Percentiles rank a stretch among this genome's conserved stretches.
Evolutionary conservation across 2,888 invertebrate species (phyloP).

Genomic region (Eupithecia dodoneata): DNA sequence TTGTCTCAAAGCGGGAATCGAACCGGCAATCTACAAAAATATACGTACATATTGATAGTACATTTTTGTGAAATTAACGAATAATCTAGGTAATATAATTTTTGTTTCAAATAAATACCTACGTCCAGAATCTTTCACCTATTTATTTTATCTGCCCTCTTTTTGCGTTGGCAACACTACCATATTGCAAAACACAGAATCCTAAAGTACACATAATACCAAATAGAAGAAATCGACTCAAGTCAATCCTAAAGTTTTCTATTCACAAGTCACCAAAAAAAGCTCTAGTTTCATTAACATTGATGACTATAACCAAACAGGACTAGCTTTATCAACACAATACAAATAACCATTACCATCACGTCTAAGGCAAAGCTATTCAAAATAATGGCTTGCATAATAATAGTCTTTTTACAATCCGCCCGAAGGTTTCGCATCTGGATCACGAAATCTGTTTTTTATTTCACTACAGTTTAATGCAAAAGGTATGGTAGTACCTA

Average conservation of each 20-base stretch:
- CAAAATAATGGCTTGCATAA: slow-evolving; percentile 33
- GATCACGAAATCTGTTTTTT: slow-evolving; percentile 39
- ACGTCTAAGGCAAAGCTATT: slow-evolving; percentile 23
- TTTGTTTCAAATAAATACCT: too few relatives aligned
- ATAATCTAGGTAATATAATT: too few relatives aligned
- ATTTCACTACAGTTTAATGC: slow-evolving; percentile 17
- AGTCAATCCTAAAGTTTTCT: not conserved
- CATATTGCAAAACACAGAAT: too few relatives aligned
- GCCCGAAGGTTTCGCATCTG: slow-evolving; percentile 27
- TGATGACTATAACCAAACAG: not conserved
- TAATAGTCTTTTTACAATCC: slow-evolving; percentile 30
- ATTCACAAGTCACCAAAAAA: not conserved
- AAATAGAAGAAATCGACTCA: too few relatives aligned
- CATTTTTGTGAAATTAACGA: too few relatives aligned
- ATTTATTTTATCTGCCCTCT: too few relatives aligned
- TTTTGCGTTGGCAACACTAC: too few relatives aligned
- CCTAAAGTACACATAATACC: too few relatives aligned
- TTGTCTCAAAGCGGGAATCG: too few relatives aligned
- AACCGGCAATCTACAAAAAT: too few relatives aligned
- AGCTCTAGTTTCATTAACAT: not conserved
- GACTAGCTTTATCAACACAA: not conserved
- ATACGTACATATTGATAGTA: too few relatives aligned
- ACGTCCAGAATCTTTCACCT: too few relatives aligned
- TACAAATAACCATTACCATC: slow-evolving; percentile 7
- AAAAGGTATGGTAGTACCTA: not conserved